Evolutionary conservation across 2,113 vertebrate species (phyloP).

Genomic region (Mustelus asterias): DNA sequence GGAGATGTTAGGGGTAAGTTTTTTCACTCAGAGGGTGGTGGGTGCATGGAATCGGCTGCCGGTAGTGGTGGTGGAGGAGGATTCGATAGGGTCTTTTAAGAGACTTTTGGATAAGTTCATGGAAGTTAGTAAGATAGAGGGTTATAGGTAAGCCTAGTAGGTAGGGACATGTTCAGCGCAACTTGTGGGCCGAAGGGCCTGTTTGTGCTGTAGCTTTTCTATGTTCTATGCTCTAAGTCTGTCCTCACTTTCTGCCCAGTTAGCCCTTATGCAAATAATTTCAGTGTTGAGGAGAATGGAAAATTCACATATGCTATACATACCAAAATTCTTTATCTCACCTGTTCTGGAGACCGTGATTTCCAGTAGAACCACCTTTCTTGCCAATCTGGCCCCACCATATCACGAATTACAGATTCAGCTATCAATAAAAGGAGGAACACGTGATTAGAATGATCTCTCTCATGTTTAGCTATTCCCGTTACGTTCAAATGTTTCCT

Average conservation of each 20-base stretch:
- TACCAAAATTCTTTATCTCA: slow-evolving; percentile 43
- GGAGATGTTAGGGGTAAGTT: too few relatives aligned
- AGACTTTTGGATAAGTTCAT: too few relatives aligned
- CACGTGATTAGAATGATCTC: not conserved
- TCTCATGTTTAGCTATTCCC: not conserved
- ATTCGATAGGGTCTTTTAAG: too few relatives aligned
- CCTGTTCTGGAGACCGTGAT: slow-evolving; percentile 84
- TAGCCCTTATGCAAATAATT: not conserved
- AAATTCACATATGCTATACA: not conserved
- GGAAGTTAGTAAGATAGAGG: too few relatives aligned
- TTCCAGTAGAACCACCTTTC: slow-evolving; percentile 87
- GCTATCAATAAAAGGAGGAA: slow-evolving; percentile 54
- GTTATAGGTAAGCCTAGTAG: too few relatives aligned
- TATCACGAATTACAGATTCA: slow-evolving; percentile 84
- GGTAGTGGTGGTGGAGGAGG: too few relatives aligned
- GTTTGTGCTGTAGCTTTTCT: too few relatives aligned
- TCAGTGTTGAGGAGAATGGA: not conserved
- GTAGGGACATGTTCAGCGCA: too few relatives aligned
- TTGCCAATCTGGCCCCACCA: slow-evolving; percentile 94
- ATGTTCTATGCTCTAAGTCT: too few relatives aligned
- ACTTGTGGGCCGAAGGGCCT: too few relatives aligned
- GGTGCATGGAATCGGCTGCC: too few relatives aligned
- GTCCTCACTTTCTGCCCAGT: not conserved
- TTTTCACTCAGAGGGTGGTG: too few relatives aligned
- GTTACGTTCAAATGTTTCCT: not conserved